A percentile compares a stretch with the other conserved stretches of the same genome.
These are phyloP conservation scores for Amblyraja radiata DNA, from an alignment of 2,797 vertebrate genomes.

Conservation along the genomic window DNA sequence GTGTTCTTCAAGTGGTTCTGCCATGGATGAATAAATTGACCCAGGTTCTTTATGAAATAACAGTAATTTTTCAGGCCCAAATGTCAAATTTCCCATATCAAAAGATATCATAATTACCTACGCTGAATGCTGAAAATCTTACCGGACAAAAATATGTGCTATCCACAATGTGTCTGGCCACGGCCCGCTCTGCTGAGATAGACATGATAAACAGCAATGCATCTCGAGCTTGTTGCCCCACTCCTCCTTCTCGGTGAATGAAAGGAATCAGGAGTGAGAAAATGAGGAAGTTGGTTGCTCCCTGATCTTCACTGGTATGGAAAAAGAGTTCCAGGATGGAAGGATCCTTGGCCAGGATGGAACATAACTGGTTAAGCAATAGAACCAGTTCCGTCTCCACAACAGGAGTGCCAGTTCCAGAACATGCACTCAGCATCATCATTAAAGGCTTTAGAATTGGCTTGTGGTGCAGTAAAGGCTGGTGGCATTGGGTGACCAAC, in stretches of 20 bases:
- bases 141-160: conserved; percentile 97
- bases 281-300: conserved; percentile 94
- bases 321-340: conserved; percentile 96
- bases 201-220: conserved; percentile 94
- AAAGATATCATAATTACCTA: not conserved
- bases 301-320: conserved; percentile 94
- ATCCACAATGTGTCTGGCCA: conserved; percentile 83
- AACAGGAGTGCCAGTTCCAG: conserved; percentile 58
- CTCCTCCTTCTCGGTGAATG: conserved; percentile 86
- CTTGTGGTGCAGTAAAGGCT: conserved; percentile 93
- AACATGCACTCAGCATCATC: conserved; percentile 92
- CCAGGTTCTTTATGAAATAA: not conserved
- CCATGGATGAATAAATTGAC: not conserved
- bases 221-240: conserved; percentile 91
- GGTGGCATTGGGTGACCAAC: conserved; percentile 81
- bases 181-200: conserved; percentile 82
- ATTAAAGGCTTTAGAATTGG: conserved; percentile 89
- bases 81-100: not conserved
- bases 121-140: conserved; percentile 50
- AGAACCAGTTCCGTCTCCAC: conserved; percentile 86
- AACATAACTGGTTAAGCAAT: conserved; percentile 88
- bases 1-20: not conserved
- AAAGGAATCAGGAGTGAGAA: conserved; percentile 96
- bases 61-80: not conserved
- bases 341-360: conserved; percentile 85